Evolutionary conservation across 2,888 invertebrate genomes (phyloP).

Genomic region (Pollenia griseotomentosa): DNA sequence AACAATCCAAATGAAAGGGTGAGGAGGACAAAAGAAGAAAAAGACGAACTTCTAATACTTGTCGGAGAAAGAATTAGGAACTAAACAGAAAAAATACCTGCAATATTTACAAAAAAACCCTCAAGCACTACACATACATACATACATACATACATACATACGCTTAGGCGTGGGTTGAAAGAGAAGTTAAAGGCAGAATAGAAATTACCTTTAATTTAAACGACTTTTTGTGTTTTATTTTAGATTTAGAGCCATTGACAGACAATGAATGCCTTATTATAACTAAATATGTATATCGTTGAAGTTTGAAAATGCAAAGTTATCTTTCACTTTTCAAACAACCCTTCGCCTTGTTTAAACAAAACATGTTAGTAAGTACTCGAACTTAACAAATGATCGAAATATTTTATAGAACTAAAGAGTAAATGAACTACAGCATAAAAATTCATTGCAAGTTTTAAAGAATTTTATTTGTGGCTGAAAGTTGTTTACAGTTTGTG

Average conservation of each 20-base stretch:
- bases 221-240: too few species aligned
- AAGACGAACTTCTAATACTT: conserved; percentile 21
- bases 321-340: neutral
- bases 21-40: conserved; percentile 1
- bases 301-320: too few species aligned
- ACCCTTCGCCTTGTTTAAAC: neutral
- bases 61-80: conserved; percentile 25
- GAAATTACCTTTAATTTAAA: too few species aligned
- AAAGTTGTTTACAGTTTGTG: conserved; percentile 22
- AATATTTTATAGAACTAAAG: conserved; percentile 18
- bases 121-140: conserved; percentile 17
- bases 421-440: conserved; percentile 34
- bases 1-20: neutral
- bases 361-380: conserved; percentile 21
- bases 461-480: conserved; percentile 44
- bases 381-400: conserved; percentile 38
- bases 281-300: too few species aligned
- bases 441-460: conserved; percentile 37
- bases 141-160: neutral
- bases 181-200: neutral
- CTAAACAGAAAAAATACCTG: conserved; percentile 38
- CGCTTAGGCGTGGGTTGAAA: neutral
- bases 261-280: too few species aligned
- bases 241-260: too few species aligned
- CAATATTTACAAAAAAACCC: conserved; percentile 30